Evolutionary conservation across 1,140 invertebrate species (phyloP).

Genomic region (Leptinotarsa texana): DNA sequence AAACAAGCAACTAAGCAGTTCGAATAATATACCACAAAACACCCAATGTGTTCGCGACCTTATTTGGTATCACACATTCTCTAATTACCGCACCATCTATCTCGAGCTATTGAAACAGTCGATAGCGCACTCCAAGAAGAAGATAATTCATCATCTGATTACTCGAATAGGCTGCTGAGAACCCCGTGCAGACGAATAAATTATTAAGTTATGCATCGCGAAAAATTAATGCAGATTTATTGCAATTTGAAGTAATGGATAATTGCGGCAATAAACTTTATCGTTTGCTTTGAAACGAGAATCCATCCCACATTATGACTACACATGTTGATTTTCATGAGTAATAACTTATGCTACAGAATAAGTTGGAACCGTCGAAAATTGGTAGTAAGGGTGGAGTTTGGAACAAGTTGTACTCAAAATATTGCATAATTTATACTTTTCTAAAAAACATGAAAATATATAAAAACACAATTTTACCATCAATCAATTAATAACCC

Average conservation of each 20-base stretch:
- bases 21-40: too few relatives aligned
- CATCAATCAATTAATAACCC: too few relatives aligned
- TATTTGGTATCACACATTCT: neutral
- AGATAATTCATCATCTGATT: conserved; percentile 1
- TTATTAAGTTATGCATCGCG: neutral
- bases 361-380: neutral
- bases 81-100: conserved; percentile 5
- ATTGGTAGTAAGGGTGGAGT: too few relatives aligned
- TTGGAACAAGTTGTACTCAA: too few relatives aligned
- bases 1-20: too few relatives aligned
- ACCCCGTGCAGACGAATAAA: conserved; percentile 4
- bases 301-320: neutral
- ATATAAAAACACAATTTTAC: too few relatives aligned
- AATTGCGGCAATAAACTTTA: conserved; percentile 6
- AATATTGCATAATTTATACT: too few relatives aligned
- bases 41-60: too few relatives aligned
- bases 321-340: neutral
- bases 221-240: conserved; percentile 7
- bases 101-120: neutral
- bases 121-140: neutral
- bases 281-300: conserved; percentile 2
- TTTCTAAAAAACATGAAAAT: too few relatives aligned
- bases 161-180: conserved; percentile 5
- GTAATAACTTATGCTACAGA: neutral
- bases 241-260: conserved; percentile 4